These are phyloP conservation scores for Trissolcus brochymenae DNA, from an alignment of 2,888 invertebrate genomes.

Conservation along the genomic window DNA sequence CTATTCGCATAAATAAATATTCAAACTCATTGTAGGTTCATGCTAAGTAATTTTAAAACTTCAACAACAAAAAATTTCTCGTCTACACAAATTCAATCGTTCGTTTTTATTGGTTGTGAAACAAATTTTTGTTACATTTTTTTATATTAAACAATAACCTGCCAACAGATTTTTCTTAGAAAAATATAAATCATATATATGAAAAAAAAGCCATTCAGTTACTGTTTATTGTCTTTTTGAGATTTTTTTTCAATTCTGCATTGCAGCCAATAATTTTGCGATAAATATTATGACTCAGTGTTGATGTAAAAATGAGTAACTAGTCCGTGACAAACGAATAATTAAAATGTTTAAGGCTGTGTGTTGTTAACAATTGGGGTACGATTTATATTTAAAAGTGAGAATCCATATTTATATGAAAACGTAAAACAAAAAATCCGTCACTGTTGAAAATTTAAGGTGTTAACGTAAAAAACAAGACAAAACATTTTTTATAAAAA, in stretches of 20 bases:
- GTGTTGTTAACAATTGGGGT: conserved; percentile 30
- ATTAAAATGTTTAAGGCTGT: conserved; percentile 43
- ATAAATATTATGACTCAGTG: too few species aligned
- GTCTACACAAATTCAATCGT: conserved; percentile 24
- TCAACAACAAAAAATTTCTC: not conserved
- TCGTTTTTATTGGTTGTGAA: conserved; percentile 9
- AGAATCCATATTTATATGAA: conserved; percentile 32
- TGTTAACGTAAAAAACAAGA: not conserved
- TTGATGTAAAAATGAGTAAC: conserved; percentile 17
- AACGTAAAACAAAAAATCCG: conserved; percentile 13
- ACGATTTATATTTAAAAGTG: conserved; percentile 19
- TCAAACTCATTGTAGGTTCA: conserved; percentile 53
- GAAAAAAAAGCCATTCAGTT: too few species aligned
- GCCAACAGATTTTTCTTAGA: not conserved
- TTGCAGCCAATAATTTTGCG: too few species aligned
- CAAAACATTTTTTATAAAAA: conserved; percentile 21
- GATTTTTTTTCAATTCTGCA: too few species aligned
- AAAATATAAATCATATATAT: too few species aligned
- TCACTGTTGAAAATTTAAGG: conserved; percentile 7
- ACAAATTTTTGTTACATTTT: too few species aligned
- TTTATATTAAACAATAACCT: not conserved
- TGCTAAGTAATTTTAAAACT: conserved; percentile 37
- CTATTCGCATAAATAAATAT: conserved; percentile 43
- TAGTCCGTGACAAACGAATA: conserved; percentile 39
- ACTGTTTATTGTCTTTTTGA: not conserved